Percentiles rank a stretch among this genome's conserved stretches.
Conservation (phyloP, 2,797 vertebrate genomes). For the Loris lydekkerianus region DNA sequence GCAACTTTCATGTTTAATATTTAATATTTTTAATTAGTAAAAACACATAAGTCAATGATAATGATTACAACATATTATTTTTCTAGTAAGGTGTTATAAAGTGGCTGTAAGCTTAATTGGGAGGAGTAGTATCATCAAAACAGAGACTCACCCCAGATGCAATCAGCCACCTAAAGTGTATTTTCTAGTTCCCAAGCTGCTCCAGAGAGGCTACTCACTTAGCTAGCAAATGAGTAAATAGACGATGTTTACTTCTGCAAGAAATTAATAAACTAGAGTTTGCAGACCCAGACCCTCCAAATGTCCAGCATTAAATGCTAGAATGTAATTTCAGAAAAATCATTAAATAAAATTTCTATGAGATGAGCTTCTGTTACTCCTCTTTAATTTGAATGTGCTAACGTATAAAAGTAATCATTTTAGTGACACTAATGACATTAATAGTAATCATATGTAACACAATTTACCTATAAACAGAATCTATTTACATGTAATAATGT, state of each 20-base stretch:
- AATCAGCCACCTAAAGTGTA: background rate
- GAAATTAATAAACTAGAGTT: background rate
- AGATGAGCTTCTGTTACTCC: background rate
- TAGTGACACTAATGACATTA: background rate
- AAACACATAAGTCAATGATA: background rate
- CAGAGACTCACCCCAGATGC: background rate
- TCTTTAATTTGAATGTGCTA: constrained; percentile 40
- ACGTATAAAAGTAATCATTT: background rate
- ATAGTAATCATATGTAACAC: background rate
- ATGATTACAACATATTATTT: background rate
- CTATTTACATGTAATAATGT: constrained; percentile 6
- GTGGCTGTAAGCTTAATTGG: background rate
- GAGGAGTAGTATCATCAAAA: background rate
- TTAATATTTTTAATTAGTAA: background rate
- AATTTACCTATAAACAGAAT: background rate
- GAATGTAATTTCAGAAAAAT: constrained; percentile 27
- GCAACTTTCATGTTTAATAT: background rate
- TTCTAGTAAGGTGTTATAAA: constrained; percentile 25
- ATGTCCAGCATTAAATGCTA: background rate
- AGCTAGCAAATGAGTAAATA: background rate
- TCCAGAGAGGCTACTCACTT: background rate
- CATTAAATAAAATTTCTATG: background rate
- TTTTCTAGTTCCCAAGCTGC: constrained; percentile 21
- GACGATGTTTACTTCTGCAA: background rate
- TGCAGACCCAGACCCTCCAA: background rate